A percentile compares a stretch with the other conserved stretches of the same genome.
Evolutionary conservation across 2,113 vertebrate species (phyloP).

Genomic region (Sebastes schlegelii): DNA sequence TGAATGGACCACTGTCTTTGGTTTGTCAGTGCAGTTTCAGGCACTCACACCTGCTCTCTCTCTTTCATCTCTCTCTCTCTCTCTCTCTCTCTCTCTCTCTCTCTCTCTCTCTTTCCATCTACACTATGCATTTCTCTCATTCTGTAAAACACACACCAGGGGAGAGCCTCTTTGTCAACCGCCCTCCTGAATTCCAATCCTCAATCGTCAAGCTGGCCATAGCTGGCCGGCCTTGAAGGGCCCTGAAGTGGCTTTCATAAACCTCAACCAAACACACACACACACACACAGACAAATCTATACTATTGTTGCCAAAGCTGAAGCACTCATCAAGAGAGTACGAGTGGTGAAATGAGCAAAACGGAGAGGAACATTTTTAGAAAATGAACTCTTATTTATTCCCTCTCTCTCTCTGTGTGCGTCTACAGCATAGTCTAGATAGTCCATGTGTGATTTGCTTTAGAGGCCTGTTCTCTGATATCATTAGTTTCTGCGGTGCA

Average conservation of each 20-base stretch:
- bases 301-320: constrained; percentile 57
- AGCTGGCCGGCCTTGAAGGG: constrained; percentile 68
- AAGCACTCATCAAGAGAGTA: constrained; percentile 53
- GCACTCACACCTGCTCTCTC: constrained; percentile 69
- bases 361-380: constrained; percentile 42
- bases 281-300: constrained; percentile 29
- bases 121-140: constrained; percentile 47
- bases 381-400: constrained; percentile 48
- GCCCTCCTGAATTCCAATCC: constrained; percentile 76
- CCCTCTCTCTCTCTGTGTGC: neutral
- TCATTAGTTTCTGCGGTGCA: constrained; percentile 48
- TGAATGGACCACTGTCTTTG: constrained; percentile 57
- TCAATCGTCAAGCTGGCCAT: constrained; percentile 70
- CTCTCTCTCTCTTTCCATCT: constrained; percentile 31
- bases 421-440: neutral
- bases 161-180: constrained; percentile 72
- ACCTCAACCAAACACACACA: constrained; percentile 41
- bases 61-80: constrained; percentile 32
- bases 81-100: constrained; percentile 1
- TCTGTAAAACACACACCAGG: constrained; percentile 70
- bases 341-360: constrained; percentile 67
- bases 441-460: constrained; percentile 21
- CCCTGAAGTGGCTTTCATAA: constrained; percentile 77
- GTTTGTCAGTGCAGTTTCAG: constrained; percentile 52
- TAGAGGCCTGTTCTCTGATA: constrained; percentile 42